phyloP scores from a whole-genome alignment of 1,140 invertebrate species.

The Bombus cullumanus region DNA sequence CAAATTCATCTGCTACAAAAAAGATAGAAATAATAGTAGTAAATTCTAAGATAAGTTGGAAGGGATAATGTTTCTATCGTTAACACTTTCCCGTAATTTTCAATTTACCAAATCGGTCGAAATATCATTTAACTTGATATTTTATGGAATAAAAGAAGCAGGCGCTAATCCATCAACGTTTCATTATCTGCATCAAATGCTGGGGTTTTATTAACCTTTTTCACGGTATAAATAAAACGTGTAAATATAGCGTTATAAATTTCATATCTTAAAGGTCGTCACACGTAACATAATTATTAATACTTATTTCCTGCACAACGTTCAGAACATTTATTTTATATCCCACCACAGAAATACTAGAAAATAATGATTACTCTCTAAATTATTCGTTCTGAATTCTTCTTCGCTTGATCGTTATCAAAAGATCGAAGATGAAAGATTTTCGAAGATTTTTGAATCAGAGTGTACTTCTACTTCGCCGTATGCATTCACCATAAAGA shows the following conservation, averaged over 20 bases:
- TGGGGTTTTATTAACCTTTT: background rate
- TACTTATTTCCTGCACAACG: no score
- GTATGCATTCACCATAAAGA: background rate
- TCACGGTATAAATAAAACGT: background rate
- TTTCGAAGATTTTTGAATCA: background rate
- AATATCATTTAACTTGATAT: background rate
- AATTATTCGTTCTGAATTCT: no score
- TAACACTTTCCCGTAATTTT: no score
- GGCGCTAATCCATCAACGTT: background rate
- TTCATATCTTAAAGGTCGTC: background rate
- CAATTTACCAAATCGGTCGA: background rate
- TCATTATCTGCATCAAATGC: background rate
- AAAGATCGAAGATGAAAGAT: background rate
- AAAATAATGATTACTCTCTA: no score
- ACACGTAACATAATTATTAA: background rate
- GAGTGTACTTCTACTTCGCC: background rate
- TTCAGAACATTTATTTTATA: no score
- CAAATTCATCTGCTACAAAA: background rate
- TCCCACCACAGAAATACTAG: no score
- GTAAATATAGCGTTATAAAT: background rate
- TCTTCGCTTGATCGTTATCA: background rate
- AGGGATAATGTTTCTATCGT: background rate
- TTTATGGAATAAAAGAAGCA: background rate
- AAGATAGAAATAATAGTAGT: background rate
- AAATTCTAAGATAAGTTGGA: background rate